Conservation (phyloP, 2,797 vertebrate genomes). For the Antrozous pallidus region DNA sequence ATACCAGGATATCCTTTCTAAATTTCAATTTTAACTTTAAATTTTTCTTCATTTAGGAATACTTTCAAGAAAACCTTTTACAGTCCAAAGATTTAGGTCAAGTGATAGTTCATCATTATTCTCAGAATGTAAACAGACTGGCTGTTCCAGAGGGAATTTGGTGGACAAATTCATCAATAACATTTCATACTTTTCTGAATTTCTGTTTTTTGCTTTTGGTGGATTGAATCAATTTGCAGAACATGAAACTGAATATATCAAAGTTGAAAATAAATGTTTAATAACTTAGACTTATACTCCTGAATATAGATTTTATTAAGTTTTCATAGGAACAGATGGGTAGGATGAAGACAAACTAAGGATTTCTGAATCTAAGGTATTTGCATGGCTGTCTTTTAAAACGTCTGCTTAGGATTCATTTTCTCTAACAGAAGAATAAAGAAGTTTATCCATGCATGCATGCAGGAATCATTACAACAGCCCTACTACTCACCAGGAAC, state of each 20-base stretch:
- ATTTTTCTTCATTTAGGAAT: constrained; percentile 20
- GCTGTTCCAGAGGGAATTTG: not conserved
- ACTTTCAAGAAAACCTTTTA: constrained; percentile 29
- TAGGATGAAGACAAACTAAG: constrained; percentile 74
- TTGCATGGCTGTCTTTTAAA: not conserved
- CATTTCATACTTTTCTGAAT: constrained; percentile 40
- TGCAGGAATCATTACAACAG: not conserved
- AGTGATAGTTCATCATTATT: constrained; percentile 30
- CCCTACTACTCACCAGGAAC: not conserved
- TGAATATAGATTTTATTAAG: constrained; percentile 78
- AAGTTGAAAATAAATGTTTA: constrained; percentile 78
- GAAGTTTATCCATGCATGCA: not conserved
- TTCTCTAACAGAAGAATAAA: constrained; percentile 19
- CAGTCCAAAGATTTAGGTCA: constrained; percentile 39
- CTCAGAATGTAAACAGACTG: not conserved
- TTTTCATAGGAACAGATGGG: constrained; percentile 81
- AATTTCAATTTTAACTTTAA: not conserved
- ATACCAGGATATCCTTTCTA: not conserved
- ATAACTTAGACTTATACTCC: constrained; percentile 74
- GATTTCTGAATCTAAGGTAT: not conserved
- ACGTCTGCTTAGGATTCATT: not conserved
- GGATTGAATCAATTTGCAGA: constrained; percentile 86
- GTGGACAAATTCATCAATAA: not conserved
- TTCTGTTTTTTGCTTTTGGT: constrained; percentile 65
- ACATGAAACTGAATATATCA: constrained; percentile 71